Evolutionary conservation across 2,888 invertebrate species (phyloP).

Genomic region (Xestia c-nigrum): DNA sequence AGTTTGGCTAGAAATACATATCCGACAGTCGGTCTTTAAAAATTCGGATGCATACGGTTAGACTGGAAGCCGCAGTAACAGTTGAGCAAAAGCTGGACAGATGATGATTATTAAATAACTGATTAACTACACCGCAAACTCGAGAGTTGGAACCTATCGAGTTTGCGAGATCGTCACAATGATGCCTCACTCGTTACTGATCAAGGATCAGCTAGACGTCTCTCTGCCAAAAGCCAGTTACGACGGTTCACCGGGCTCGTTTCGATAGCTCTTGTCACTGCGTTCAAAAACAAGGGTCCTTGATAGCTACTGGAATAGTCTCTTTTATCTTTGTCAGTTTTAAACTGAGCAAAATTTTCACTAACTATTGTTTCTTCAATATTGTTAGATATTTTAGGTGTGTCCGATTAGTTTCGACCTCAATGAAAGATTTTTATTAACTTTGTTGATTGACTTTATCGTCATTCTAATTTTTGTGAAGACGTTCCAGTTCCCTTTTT

Average conservation of each 20-base stretch:
- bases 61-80: background rate
- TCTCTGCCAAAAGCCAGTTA: background rate
- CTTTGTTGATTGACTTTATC: background rate
- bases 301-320: background rate
- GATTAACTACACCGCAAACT: background rate
- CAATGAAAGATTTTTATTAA: background rate
- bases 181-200: background rate
- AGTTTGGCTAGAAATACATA: background rate
- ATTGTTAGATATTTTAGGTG: background rate
- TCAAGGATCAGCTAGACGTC: constrained; percentile 17
- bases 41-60: background rate
- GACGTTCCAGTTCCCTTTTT: background rate
- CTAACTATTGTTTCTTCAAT: background rate
- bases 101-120: background rate
- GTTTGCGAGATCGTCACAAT: background rate
- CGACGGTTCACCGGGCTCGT: background rate
- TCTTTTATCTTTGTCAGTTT: background rate
- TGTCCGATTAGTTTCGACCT: background rate
- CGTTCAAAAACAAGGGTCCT: background rate
- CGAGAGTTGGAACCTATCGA: background rate
- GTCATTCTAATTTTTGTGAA: background rate
- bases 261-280: constrained; percentile 16
- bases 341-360: background rate
- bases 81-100: background rate
- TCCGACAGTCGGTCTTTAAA: background rate